Evolutionary conservation across 1,140 invertebrate genomes (phyloP), one percentile per base, ranked within the genome.

Genomic region (Drosophila jambulina): DNA sequence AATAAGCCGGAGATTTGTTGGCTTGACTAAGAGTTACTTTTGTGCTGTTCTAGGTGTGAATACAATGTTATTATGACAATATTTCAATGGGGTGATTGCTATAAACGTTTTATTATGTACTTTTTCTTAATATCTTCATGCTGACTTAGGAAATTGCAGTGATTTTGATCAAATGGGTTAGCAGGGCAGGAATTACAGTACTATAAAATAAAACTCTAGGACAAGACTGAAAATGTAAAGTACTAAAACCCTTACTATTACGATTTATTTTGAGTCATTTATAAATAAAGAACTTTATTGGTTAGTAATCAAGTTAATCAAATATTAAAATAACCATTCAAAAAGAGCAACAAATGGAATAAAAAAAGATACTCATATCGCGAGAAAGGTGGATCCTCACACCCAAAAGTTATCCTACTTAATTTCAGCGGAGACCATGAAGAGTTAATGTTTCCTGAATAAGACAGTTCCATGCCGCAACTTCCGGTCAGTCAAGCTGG

Each of bases 401-500:
- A 23, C 4, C 6, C 10, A 42, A 42, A 43, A 25, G 17, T 27
- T n/a, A 1, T 10, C 4, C 17, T n/a, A 34, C 53, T 25, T 49
- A 34, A 59, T 72, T 42, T 60, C 43, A 21, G 27, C 27, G n/a
- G 17, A 70, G 51, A 58, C n/a, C 67, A 71, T 34, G 8, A 48
- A 27, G 19, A 21, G 42, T 46, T 40, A 27, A 34, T 38, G 27
- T 13, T 19, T 49, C 6, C 27, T 19, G 34, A 58, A 57, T 29
- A 10, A 19, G 21, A 15, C 8, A 40, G 19, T 27, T 58, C 40
- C 67, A n/a, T 29, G 19, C 46, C 38, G 48, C 51, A 49, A 27
- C 57, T 71, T 49, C 65, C 53, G 65, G 69, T 17, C 15, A 72
- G 21, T 38, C 65, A 70, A 65, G 64, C 40, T 40, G 15, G 7